Percentiles rank a stretch among this genome's conserved stretches.
phyloP scores from a whole-genome alignment of 2,797 vertebrate species.

The Taeniopygia guttata region DNA sequence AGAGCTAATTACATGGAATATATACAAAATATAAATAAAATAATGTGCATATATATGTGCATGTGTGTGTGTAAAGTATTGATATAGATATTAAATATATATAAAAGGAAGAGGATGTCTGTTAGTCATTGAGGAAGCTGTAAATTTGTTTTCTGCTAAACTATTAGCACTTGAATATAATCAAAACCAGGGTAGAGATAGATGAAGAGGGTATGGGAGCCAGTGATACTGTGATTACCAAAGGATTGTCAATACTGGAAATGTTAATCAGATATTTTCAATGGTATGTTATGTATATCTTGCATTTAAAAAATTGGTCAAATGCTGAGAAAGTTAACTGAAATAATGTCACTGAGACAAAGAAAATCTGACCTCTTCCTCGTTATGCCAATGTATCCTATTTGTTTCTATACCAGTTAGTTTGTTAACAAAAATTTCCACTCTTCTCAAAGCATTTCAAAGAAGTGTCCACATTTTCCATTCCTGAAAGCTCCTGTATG shows the following conservation, averaged over 20 bases:
- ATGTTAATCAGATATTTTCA: background rate
- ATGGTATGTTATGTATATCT: background rate
- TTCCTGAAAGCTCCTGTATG: background rate
- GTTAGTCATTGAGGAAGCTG: background rate
- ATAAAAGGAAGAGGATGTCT: background rate
- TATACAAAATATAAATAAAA: background rate
- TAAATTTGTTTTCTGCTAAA: background rate
- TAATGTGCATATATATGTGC: background rate
- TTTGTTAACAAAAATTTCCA: background rate
- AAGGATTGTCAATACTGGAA: background rate
- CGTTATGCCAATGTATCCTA: background rate
- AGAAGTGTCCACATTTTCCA: background rate
- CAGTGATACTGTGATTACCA: background rate
- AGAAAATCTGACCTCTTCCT: background rate
- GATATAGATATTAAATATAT: background rate
- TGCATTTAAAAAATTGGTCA: background rate
- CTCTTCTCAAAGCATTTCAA: background rate
- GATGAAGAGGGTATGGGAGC: background rate
- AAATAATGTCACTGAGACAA: background rate
- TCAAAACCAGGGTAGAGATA: background rate
- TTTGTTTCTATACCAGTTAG: background rate
- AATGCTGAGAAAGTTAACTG: background rate
- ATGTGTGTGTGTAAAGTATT: background rate
- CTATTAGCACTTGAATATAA: background rate
- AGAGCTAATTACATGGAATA: background rate